Conservation (phyloP, 2,113 vertebrate genomes). For the Cricetomys ansorgei region DNA sequence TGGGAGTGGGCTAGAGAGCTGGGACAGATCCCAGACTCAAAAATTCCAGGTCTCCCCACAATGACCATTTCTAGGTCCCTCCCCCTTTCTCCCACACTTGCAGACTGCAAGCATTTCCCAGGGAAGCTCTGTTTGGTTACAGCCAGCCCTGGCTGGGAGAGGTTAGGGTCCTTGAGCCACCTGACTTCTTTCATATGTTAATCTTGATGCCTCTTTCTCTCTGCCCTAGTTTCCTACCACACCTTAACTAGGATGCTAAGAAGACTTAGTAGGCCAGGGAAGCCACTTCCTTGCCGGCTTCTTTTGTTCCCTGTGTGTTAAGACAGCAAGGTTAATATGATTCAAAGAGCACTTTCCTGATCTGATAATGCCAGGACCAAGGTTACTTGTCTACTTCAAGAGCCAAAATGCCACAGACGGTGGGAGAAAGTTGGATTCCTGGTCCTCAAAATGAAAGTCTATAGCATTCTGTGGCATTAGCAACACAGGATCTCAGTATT, state of each 20-base stretch:
- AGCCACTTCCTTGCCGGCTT: background rate
- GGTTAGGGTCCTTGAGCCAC: background rate
- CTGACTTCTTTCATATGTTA: background rate
- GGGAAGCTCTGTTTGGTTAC: background rate
- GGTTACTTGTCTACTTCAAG: constrained; percentile 37
- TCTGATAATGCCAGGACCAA: background rate
- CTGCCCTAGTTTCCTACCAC: background rate
- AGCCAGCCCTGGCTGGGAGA: background rate
- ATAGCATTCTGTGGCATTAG: background rate
- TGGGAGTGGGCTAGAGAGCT: background rate
- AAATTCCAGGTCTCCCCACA: background rate
- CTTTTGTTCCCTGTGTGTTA: background rate
- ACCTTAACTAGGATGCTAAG: background rate
- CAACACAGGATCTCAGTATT: background rate
- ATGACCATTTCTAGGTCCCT: background rate
- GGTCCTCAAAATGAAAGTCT: background rate
- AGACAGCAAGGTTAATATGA: background rate
- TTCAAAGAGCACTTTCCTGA: background rate
- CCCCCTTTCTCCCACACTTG: background rate
- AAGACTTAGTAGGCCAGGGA: background rate
- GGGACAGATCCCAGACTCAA: background rate
- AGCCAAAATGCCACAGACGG: background rate
- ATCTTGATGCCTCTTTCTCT: background rate
- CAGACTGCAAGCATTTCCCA: background rate
- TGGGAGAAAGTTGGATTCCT: background rate